phyloP scores from a whole-genome alignment of 2,888 invertebrate species.

The Calliscelio sp. region DNA sequence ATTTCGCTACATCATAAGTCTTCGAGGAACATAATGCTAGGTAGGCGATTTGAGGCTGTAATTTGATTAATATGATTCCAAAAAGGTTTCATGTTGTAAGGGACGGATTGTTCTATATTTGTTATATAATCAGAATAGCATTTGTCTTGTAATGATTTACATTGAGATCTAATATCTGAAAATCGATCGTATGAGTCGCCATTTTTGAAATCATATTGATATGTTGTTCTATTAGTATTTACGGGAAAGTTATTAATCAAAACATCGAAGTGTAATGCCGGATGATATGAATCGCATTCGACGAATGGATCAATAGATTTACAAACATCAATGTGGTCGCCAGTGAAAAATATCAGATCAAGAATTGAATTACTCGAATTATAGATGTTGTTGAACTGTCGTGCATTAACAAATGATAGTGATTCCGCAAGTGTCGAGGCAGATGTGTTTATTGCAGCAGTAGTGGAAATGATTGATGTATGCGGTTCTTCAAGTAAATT shows the following conservation, averaged over 20 bases:
- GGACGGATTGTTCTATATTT: neutral
- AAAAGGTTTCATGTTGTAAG: conserved; percentile 5
- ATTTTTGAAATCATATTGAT: conserved; percentile 14
- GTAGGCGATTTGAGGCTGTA: neutral
- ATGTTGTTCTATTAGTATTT: too few species aligned
- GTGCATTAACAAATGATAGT: neutral
- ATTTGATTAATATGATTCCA: neutral
- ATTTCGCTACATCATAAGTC: neutral
- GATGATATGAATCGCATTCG: conserved; percentile 2
- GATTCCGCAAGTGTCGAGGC: neutral
- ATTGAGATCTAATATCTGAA: neutral
- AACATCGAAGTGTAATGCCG: neutral
- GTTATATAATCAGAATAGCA: neutral
- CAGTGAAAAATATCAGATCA: conserved; percentile 1
- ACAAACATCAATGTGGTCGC: neutral
- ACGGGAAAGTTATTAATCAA: neutral
- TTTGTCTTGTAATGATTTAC: neutral
- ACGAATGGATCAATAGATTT: neutral
- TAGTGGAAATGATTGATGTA: neutral
- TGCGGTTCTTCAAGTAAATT: neutral
- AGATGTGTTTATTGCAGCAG: neutral
- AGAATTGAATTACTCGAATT: neutral
- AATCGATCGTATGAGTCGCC: neutral
- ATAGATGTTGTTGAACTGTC: neutral
- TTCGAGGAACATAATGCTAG: neutral